Base-by-base conservation (phyloP, 2,797 vertebrate genomes). In the Sebastiscus albofasciatus region DNA sequence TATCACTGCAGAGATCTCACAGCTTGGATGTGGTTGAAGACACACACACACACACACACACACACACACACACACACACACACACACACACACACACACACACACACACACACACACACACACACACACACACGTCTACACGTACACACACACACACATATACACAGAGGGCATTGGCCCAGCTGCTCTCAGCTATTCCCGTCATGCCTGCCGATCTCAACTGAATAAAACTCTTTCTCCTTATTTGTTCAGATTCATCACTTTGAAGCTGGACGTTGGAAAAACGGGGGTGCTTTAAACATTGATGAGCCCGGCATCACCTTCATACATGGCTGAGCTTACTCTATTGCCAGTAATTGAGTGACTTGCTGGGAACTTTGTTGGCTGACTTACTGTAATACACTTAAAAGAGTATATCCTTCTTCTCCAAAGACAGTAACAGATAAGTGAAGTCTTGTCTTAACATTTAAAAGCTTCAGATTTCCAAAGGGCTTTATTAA, bases 1-100 rank as follows among this genome's bases (percentile, higher is more conserved):
- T 42, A 46, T 80, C 70, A 42, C 78, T 79, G 72, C 31, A 31
- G 80, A 82, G 56, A 71, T 70, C 59, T 79, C 81, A 80, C 72
- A 71, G 29, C n/a, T 26, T 42, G 13, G 6, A 20, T 18, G 13
- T 22, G 13, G 49, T 22, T 27, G 3, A 12, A 59, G 26, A 26
- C n/a, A 24, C 54, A 24, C 52, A 22, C 20, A 54, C n/a, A 54
- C 52, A 24, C 52, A 55, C 22, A 22, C 22, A 22, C 20, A 1
- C 20, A 10, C 16, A 9, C 39, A 55, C 27, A 34, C 16, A 9
- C 39, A 55, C 27, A 34, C 54, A 27, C 34, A 70, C 49, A 26
- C 39, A 58, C 46, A 24, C 2, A 3, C 7, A 42, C 39, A 56
- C 52, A 49, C 1, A 18, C 39, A 42, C 39, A 42, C 39, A 42